Conservation (phyloP, 2,888 invertebrate genomes). For the Andricus curvator region DNA sequence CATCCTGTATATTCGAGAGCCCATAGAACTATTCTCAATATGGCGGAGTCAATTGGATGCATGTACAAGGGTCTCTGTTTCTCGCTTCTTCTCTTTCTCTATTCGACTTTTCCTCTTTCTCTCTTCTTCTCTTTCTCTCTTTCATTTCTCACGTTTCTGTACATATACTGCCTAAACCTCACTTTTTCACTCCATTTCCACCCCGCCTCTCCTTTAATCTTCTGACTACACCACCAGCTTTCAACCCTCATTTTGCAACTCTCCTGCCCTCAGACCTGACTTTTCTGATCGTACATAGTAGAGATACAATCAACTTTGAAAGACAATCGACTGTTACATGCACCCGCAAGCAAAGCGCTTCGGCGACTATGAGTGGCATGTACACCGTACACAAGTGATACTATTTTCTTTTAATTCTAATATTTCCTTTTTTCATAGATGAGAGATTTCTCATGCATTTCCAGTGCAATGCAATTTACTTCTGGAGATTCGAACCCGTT, state of each 20-base stretch:
- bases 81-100: slow-evolving; percentile 30
- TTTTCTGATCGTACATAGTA: slow-evolving; percentile 5
- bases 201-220: slow-evolving; percentile 50
- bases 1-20: slow-evolving; percentile 71
- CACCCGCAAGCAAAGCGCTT: slow-evolving; percentile 58
- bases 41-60: slow-evolving; percentile 76
- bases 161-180: slow-evolving; percentile 24
- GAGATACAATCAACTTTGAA: slow-evolving; percentile 67
- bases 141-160: slow-evolving; percentile 43
- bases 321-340: slow-evolving; percentile 68
- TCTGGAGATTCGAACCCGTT: too few relatives aligned
- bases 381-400: neutral
- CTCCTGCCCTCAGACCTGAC: slow-evolving; percentile 49
- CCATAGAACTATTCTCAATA: slow-evolving; percentile 77
- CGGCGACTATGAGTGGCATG: slow-evolving; percentile 62
- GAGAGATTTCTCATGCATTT: too few relatives aligned
- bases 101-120: slow-evolving; percentile 41
- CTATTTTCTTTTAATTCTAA: too few relatives aligned
- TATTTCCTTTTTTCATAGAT: too few relatives aligned
- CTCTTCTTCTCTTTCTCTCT: slow-evolving; percentile 36
- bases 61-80: slow-evolving; percentile 65
- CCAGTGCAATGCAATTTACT: too few relatives aligned
- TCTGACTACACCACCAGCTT: slow-evolving; percentile 29
- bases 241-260: slow-evolving; percentile 24
- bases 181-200: slow-evolving; percentile 37